These are phyloP conservation scores for Diglossa brunneiventris DNA, from an alignment of 2,113 vertebrate species.

Conservation along the genomic window DNA sequence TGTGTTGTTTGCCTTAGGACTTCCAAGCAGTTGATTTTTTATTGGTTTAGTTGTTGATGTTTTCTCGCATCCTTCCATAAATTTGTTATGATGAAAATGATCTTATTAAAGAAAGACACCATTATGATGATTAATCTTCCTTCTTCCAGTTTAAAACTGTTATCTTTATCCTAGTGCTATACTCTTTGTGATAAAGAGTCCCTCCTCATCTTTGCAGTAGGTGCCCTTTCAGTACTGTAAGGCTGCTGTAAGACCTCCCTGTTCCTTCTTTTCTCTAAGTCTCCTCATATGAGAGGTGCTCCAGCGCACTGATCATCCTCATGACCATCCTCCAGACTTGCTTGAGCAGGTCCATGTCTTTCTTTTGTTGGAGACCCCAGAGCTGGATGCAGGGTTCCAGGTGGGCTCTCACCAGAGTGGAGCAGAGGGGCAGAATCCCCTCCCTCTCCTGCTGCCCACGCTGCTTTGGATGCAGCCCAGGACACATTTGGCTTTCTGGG, in stretches of 20 bases:
- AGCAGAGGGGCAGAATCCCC: background rate
- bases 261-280: background rate
- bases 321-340: background rate
- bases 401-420: background rate
- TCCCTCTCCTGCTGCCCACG: fast-evolving
- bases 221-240: background rate
- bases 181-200: background rate
- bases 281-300: background rate
- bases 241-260: background rate
- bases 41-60: background rate
- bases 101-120: background rate
- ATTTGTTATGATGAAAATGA: background rate
- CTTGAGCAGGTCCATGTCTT: background rate
- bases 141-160: background rate
- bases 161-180: background rate
- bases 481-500: fast-evolving
- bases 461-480: background rate
- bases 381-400: background rate
- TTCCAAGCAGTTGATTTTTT: background rate
- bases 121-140: background rate
- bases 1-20: background rate
- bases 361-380: background rate
- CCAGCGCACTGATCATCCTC: background rate
- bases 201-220: background rate
- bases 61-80: background rate